Conservation (phyloP, 1,140 invertebrate species). For the Camponotus vicinus region DNA sequence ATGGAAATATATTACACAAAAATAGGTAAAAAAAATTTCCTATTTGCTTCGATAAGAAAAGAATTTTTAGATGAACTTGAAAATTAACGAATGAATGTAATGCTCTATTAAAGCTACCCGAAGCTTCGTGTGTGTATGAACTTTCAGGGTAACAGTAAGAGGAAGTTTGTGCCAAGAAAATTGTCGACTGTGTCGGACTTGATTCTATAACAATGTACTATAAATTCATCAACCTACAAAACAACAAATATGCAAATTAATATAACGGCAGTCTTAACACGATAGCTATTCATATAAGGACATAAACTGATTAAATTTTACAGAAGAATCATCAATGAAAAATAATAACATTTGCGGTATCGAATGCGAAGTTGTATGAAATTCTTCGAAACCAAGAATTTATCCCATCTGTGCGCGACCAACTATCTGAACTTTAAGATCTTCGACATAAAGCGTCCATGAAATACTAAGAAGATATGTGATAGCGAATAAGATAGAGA, state of each 20-base stretch:
- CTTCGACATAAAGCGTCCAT: slow-evolving; percentile 3
- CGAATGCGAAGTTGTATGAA: background rate
- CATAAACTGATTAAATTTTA: background rate
- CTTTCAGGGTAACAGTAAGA: slow-evolving; percentile 31
- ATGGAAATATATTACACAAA: background rate
- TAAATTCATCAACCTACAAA: slow-evolving; percentile 15
- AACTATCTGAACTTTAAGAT: slow-evolving; percentile 14
- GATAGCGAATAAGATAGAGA: slow-evolving; percentile 2
- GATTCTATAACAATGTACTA: background rate
- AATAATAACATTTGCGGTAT: background rate
- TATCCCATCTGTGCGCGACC: background rate
- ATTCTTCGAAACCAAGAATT: slow-evolving; percentile 4
- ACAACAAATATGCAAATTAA: slow-evolving; percentile 19
- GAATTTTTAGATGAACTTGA: slow-evolving; percentile 22
- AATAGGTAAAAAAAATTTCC: background rate
- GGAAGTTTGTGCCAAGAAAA: slow-evolving; percentile 29
- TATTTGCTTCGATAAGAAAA: slow-evolving; percentile 13
- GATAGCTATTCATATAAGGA: background rate
- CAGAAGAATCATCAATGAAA: background rate
- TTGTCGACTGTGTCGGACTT: slow-evolving; percentile 19
- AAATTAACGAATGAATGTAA: slow-evolving; percentile 8
- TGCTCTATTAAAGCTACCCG: slow-evolving; percentile 20
- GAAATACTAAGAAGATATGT: slow-evolving; percentile 15
- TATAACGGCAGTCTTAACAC: background rate
- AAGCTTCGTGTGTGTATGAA: slow-evolving; percentile 30